A percentile compares a stretch with the other conserved stretches of the same genome.
These are phyloP conservation scores for Chymomyza caudatula DNA, from an alignment of 2,888 invertebrate species.

Conservation along the genomic window DNA sequence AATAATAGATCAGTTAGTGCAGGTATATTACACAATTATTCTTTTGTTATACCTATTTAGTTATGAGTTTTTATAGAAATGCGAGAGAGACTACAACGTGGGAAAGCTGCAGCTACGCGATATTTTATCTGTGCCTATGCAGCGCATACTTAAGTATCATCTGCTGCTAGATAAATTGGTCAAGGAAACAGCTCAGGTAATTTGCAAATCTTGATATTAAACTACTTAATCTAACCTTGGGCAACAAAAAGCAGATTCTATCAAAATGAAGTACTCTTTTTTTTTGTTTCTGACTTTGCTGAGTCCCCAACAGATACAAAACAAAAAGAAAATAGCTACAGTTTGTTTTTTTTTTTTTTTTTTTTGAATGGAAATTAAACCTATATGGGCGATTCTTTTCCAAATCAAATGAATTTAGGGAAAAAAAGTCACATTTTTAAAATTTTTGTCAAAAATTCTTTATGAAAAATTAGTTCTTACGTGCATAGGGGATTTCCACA, in stretches of 20 bases:
- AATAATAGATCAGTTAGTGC: conserved; percentile 76
- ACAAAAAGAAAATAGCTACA: no score
- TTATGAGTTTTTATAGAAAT: conserved; percentile 82
- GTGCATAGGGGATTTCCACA: no score
- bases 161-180: conserved; percentile 92
- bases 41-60: neutral
- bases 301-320: no score
- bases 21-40: conserved; percentile 42
- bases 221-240: neutral
- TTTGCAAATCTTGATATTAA: conserved; percentile 43
- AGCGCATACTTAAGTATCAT: conserved; percentile 98
- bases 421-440: no score
- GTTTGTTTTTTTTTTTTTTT: no score
- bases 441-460: no score
- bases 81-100: conserved; percentile 95
- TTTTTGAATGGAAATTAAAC: no score
- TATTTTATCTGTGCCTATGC: conserved; percentile 98
- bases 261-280: no score
- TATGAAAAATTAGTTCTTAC: no score
- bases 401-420: no score
- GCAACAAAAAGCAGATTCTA: no score
- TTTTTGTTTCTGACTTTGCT: neutral
- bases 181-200: conserved; percentile 89
- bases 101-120: conserved; percentile 96
- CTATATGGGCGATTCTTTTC: no score